Base-by-base conservation (phyloP, 2,113 vertebrate genomes). In the Zeus faber region DNA sequence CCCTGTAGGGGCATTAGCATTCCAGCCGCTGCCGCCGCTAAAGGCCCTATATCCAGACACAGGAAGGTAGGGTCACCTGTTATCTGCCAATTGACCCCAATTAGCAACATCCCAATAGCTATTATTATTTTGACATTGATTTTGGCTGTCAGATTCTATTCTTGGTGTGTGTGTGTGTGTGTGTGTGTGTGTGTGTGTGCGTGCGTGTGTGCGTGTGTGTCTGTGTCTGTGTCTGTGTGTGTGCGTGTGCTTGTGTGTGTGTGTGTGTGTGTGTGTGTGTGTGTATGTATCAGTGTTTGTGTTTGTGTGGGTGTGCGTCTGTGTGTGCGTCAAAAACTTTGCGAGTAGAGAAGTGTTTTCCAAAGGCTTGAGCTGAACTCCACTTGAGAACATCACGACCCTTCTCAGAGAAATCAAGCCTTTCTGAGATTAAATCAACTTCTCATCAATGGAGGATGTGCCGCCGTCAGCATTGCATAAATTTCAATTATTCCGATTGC, bases 331-430 rank as follows among this genome's bases (percentile, higher is more conserved):
- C 48, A 53, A 61, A 59, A 67, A 67, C 77, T 57, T 67, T 79
- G 79, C 76, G 77, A 82, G n/a, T 77, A 71, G 72, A 80, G 70
- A 79, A 79, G 80, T 72, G 70, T 41, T 69, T 77, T 58, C 71
- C 67, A 49, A 67, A 65, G 54, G 51, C 48, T 57, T 0, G 18
- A 3, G 65, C 83, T 74, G 77, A 80, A 71, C 58, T 56, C 68
- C 31, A 29, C 73, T 65, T 29, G 22, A 81, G 63, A 56, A 45
- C 59, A 6, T 70, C 66, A 54, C 77, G 35, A 35, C 51, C 49
- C 44, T 71, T 67, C 58, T 52, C 43, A 22, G 61, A 60, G 33
- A 76, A 62, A 55, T 51, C 22, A 2, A 14, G 46, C 54, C 40
- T 58, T 50, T 41, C 50, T 61, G 1, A 17, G 18, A 33, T 58